Conservation (phyloP, 2,113 vertebrate species). For the Microtus oregoni region DNA sequence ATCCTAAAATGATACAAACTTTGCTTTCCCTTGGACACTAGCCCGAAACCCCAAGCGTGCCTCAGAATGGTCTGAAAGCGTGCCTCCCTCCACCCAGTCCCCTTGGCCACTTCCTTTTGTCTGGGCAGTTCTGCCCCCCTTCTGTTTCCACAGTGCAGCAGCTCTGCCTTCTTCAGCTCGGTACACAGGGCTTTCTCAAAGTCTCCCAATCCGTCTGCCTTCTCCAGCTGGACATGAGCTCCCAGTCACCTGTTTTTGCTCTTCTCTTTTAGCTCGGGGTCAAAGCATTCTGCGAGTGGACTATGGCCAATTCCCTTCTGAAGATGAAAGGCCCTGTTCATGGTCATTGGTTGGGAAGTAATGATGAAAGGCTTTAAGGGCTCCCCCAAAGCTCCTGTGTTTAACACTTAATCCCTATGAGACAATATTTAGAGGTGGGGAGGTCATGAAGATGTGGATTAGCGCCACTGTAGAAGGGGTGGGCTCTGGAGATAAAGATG, state of each 20-base stretch:
- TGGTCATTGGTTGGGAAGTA: constrained; percentile 38
- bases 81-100: not conserved
- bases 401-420: not conserved
- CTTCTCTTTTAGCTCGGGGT: not conserved
- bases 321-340: not conserved
- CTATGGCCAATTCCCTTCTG: not conserved
- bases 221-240: not conserved
- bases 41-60: not conserved
- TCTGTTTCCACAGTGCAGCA: not conserved
- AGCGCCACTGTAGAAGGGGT: not conserved
- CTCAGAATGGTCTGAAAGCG: not conserved
- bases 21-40: not conserved
- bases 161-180: not conserved
- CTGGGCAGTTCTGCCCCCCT: not conserved
- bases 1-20: not conserved
- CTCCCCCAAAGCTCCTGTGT: not conserved
- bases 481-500: too few relatives aligned
- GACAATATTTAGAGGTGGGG: too few relatives aligned
- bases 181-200: not conserved
- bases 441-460: not conserved
- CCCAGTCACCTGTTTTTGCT: not conserved
- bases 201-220: not conserved
- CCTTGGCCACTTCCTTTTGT: not conserved
- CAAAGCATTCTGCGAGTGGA: not conserved
- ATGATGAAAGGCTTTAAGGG: not conserved